phyloP scores from a whole-genome alignment of 2,888 invertebrate genomes.

The Amphipyra berbera region DNA sequence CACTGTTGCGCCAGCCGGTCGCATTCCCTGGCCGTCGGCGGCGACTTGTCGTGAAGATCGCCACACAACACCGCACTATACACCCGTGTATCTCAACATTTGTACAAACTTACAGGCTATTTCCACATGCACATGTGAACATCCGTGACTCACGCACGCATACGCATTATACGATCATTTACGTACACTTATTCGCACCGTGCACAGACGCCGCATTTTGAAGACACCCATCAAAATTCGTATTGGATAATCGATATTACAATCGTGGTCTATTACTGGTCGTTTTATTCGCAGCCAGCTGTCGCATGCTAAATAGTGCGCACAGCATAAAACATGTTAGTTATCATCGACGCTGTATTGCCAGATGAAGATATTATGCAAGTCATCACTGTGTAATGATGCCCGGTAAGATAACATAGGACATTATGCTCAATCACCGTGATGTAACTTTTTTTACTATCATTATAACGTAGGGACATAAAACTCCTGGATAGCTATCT shows the following conservation, averaged over 20 bases:
- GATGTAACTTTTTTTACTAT: slow-evolving; percentile 56
- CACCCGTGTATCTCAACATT: slow-evolving; percentile 78
- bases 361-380: slow-evolving; percentile 69
- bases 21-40: slow-evolving; percentile 83
- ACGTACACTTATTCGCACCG: slow-evolving; percentile 74
- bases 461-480: slow-evolving; percentile 35
- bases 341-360: slow-evolving; percentile 47
- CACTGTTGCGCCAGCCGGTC: slow-evolving; percentile 87
- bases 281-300: slow-evolving; percentile 63
- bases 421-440: slow-evolving; percentile 63
- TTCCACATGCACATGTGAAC: slow-evolving; percentile 86
- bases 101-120: slow-evolving; percentile 84
- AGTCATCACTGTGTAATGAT: slow-evolving; percentile 65
- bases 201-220: slow-evolving; percentile 68
- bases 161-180: slow-evolving; percentile 77
- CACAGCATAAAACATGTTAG: slow-evolving; percentile 49
- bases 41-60: slow-evolving; percentile 82
- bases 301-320: slow-evolving; percentile 62
- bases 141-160: slow-evolving; percentile 86
- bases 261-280: slow-evolving; percentile 65
- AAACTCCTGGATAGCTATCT: slow-evolving; percentile 38
- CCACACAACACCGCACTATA: slow-evolving; percentile 70
- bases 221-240: slow-evolving; percentile 72
- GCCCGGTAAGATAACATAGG: slow-evolving; percentile 51
- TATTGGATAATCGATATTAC: slow-evolving; percentile 74